Percentiles rank a stretch among this genome's conserved stretches.
Evolutionary conservation across 1,140 invertebrate species (phyloP).

Genomic region (Lasioglossum albipes): DNA sequence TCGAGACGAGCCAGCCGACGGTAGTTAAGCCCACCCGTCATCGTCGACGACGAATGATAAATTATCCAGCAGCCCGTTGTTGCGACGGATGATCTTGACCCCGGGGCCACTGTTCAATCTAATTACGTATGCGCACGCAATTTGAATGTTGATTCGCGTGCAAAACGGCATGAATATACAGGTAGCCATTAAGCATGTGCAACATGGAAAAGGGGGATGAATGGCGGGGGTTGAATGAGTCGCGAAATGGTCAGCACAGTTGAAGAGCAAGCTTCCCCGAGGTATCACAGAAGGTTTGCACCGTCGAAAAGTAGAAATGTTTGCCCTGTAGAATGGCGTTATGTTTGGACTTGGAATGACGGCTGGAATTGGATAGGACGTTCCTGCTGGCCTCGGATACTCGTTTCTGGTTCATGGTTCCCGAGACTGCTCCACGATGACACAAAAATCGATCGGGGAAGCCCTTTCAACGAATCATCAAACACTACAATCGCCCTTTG

Average conservation of each 20-base stretch:
- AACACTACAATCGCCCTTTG: no score
- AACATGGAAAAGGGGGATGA: conserved; percentile 47
- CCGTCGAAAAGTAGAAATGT: conserved; percentile 76
- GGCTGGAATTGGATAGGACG: conserved; percentile 74
- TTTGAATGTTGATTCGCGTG: conserved; percentile 39
- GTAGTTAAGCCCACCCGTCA: not conserved
- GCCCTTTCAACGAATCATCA: no score
- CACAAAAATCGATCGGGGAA: not conserved
- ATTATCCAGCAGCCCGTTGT: not conserved
- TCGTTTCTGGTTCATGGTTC: conserved; percentile 11
- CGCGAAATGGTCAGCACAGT: conserved; percentile 78
- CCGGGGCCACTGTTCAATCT: not conserved
- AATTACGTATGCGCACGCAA: conserved; percentile 32
- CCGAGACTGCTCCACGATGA: not conserved
- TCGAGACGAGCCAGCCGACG: not conserved
- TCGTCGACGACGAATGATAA: not conserved
- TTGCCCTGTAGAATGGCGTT: conserved; percentile 75
- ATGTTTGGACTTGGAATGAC: conserved; percentile 79
- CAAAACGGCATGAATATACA: conserved; percentile 48
- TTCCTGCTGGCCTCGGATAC: conserved; percentile 47
- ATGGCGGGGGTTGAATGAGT: conserved; percentile 73
- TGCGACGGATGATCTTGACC: not conserved
- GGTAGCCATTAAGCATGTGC: conserved; percentile 54
- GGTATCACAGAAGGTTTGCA: conserved; percentile 71
- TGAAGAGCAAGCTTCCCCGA: conserved; percentile 68